These are phyloP conservation scores for Pachydiplax longipennis DNA, from an alignment of 2,888 invertebrate species.

Conservation along the genomic window DNA sequence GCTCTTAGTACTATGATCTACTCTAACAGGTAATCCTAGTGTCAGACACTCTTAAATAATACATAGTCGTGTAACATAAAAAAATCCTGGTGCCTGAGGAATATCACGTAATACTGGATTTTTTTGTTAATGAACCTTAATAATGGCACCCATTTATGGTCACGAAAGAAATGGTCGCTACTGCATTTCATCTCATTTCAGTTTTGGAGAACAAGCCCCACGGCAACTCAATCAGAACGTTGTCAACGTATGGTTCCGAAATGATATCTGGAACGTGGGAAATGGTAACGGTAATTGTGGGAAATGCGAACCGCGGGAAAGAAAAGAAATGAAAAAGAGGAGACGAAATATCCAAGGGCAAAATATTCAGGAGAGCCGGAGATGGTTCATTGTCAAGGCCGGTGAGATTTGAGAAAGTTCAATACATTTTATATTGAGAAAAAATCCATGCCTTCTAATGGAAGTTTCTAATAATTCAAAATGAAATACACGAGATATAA, in stretches of 20 bases:
- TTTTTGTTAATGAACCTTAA: too few relatives aligned
- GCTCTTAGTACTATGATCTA: too few relatives aligned
- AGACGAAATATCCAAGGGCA: background rate
- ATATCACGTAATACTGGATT: too few relatives aligned
- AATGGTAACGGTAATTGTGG: slow-evolving; percentile 18
- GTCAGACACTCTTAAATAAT: too few relatives aligned
- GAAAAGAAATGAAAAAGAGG: background rate
- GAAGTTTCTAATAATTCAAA: too few relatives aligned
- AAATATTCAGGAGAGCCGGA: background rate
- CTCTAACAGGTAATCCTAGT: too few relatives aligned
- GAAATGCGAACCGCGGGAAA: background rate
- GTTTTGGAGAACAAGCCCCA: background rate
- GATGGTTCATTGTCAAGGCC: slow-evolving; percentile 29
- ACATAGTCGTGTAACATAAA: too few relatives aligned
- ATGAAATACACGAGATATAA: too few relatives aligned
- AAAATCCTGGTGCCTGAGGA: too few relatives aligned
- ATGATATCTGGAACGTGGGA: slow-evolving; percentile 30
- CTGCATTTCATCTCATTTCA: background rate
- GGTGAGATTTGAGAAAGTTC: background rate
- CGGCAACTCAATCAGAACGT: background rate
- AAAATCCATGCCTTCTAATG: too few relatives aligned
- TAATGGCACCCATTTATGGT: background rate
- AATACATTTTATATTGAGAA: too few relatives aligned
- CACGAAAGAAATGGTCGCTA: background rate
- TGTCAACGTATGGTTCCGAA: slow-evolving; percentile 7